These are phyloP conservation scores for Cairina moschata DNA, from an alignment of 2,113 vertebrate genomes.

Conservation along the genomic window DNA sequence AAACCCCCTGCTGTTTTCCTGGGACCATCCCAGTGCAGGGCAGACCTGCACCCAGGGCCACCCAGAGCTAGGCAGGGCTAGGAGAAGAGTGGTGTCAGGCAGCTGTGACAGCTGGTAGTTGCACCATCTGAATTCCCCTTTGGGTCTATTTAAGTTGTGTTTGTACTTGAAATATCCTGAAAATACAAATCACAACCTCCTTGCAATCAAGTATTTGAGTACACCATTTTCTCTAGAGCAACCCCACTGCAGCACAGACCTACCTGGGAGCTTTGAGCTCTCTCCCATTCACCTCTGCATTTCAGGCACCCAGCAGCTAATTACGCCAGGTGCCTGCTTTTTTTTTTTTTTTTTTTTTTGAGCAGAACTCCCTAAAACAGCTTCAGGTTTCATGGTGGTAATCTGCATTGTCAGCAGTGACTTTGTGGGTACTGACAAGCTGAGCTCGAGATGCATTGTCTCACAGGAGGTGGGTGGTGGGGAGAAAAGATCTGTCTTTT, in stretches of 20 bases:
- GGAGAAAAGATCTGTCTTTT: neutral
- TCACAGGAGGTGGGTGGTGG: constrained; percentile 14
- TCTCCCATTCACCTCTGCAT: neutral
- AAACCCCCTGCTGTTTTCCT: neutral
- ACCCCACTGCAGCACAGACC: accelerated
- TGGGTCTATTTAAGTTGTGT: neutral
- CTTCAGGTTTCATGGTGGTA: neutral
- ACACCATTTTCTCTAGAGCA: neutral
- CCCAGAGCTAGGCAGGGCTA: neutral
- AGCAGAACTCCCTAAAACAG: neutral
- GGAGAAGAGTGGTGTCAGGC: neutral
- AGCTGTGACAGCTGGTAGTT: neutral
- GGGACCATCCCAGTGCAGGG: neutral
- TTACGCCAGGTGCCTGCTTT: neutral
- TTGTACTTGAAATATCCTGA: neutral
- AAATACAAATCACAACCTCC: neutral
- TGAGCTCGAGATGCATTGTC: neutral
- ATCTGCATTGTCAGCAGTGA: constrained; percentile 38
- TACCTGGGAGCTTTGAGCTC: neutral
- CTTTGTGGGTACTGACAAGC: constrained; percentile 28
- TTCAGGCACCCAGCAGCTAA: neutral
- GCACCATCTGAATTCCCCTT: neutral
- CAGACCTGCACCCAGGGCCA: neutral
- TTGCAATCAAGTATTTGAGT: neutral
- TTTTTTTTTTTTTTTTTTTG: neutral